These are phyloP conservation scores for Ameiurus melas DNA, from an alignment of 2,113 vertebrate species.

Conservation along the genomic window DNA sequence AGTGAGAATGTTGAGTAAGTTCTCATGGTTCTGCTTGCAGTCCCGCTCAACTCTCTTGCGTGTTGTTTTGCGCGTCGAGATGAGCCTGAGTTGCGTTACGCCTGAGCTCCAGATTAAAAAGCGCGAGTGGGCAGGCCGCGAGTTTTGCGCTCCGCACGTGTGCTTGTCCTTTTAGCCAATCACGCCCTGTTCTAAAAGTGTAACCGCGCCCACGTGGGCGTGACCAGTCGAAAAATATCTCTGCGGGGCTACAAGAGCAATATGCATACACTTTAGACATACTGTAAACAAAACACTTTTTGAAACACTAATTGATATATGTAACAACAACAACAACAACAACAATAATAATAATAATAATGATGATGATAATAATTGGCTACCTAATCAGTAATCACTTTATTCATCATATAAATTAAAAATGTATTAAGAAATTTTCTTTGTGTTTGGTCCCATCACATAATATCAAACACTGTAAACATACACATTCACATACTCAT, in stretches of 20 bases:
- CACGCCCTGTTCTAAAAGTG: conserved; percentile 45
- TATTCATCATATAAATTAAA: background rate
- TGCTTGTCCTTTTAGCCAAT: conserved; percentile 64
- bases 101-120: conserved; percentile 34
- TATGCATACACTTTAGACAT: conserved; percentile 4
- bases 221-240: conserved; percentile 7
- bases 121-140: conserved; percentile 41
- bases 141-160: conserved; percentile 64
- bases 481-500: background rate
- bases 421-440: background rate
- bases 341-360: background rate
- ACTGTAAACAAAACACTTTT: conserved; percentile 38
- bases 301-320: background rate
- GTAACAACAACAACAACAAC: background rate
- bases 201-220: conserved; percentile 51
- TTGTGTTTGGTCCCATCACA: background rate
- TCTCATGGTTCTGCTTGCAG: conserved; percentile 59
- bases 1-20: conserved; percentile 34
- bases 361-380: background rate
- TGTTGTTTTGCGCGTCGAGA: background rate
- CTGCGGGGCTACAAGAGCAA: conserved; percentile 20
- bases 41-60: background rate
- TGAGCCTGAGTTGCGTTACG: conserved; percentile 6
- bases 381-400: background rate
- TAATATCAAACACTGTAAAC: background rate